Percentiles rank a stretch among this genome's conserved stretches.
Evolutionary conservation across 2,888 invertebrate species (phyloP).

Genomic region (Synergus japonicus): DNA sequence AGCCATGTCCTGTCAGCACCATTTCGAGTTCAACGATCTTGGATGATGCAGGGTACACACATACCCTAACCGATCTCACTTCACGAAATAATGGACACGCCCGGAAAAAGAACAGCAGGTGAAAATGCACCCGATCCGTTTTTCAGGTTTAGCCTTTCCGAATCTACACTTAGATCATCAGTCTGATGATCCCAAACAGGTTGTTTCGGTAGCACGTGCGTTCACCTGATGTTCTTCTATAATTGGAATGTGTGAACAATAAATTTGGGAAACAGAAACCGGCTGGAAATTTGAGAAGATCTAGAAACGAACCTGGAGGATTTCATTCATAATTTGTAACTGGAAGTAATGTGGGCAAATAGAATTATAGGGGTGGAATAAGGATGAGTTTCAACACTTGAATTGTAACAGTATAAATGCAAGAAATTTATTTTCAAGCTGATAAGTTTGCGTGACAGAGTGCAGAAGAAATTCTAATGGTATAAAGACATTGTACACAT

Average conservation of each 20-base stretch:
- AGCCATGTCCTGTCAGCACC: constrained; percentile 65
- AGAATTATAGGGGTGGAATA: neutral
- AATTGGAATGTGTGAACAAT: constrained; percentile 37
- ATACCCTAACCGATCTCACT: constrained; percentile 52
- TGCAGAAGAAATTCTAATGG: constrained; percentile 19
- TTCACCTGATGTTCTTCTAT: constrained; percentile 33
- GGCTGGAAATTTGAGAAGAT: neutral
- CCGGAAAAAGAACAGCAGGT: constrained; percentile 30
- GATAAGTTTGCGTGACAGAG: constrained; percentile 6
- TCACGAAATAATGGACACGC: constrained; percentile 48
- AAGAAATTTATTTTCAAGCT: neutral
- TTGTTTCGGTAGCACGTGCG: constrained; percentile 33
- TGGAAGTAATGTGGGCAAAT: neutral
- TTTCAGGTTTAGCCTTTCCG: constrained; percentile 26
- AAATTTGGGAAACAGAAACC: constrained; percentile 10
- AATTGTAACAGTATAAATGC: too few species aligned
- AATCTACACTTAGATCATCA: constrained; percentile 19
- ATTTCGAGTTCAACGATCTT: constrained; percentile 74
- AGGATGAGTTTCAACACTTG: neutral
- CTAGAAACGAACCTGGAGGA: neutral
- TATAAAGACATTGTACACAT: neutral
- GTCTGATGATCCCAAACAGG: constrained; percentile 13
- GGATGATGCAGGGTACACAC: constrained; percentile 64
- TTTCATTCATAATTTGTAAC: neutral
- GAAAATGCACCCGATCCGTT: constrained; percentile 21